A percentile compares a stretch with the other conserved stretches of the same genome.
phyloP scores from a whole-genome alignment of 1,140 invertebrate species.

The Ephestia elutella region DNA sequence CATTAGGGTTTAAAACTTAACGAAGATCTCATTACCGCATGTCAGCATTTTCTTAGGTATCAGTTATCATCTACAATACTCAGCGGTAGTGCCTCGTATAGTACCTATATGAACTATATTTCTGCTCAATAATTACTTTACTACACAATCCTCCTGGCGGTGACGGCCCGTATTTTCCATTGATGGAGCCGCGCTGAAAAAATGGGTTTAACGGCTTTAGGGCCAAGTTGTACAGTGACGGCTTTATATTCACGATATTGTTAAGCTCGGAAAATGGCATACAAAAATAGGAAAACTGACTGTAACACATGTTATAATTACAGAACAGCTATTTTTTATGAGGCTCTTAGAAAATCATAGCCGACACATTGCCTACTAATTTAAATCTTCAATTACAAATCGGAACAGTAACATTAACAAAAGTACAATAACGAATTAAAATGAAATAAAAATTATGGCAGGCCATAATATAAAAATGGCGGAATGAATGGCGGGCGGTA shows the following conservation, averaged over 20 bases:
- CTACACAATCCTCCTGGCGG: slow-evolving; percentile 17
- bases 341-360: too few species aligned
- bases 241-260: slow-evolving; percentile 6
- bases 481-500: slow-evolving; percentile 13
- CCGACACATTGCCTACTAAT: too few species aligned
- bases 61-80: too few species aligned
- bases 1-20: too few species aligned
- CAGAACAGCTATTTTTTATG: too few species aligned
- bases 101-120: neutral
- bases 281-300: too few species aligned
- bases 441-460: neutral
- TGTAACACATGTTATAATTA: too few species aligned
- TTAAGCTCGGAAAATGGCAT: neutral
- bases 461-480: neutral
- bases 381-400: too few species aligned
- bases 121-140: neutral
- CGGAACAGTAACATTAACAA: too few species aligned
- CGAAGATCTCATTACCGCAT: too few species aligned
- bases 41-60: too few species aligned
- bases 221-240: slow-evolving; percentile 10
- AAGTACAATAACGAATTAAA: neutral
- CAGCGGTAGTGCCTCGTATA: too few species aligned
- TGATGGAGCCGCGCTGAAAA: slow-evolving; percentile 25
- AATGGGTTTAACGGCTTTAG: slow-evolving; percentile 26
- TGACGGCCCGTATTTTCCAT: slow-evolving; percentile 20